These are phyloP conservation scores for Delichon dasypus DNA, from an alignment of 2,797 vertebrate genomes.

Conservation along the genomic window DNA sequence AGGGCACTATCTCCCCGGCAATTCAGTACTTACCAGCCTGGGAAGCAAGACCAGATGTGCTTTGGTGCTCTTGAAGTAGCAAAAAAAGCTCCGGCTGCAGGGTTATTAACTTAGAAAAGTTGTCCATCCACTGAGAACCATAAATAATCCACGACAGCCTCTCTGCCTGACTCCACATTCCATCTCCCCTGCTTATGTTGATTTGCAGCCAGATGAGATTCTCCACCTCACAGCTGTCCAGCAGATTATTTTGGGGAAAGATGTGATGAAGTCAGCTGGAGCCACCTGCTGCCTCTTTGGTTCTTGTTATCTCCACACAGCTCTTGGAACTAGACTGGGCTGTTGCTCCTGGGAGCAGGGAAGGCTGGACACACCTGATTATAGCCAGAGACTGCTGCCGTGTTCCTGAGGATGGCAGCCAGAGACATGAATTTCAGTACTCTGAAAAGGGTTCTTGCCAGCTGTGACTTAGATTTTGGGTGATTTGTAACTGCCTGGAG, in stretches of 20 bases:
- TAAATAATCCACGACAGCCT: constrained; percentile 29
- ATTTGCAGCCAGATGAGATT: constrained; percentile 17
- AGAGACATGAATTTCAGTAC: background rate
- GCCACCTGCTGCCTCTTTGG: constrained; percentile 43
- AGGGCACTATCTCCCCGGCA: constrained; percentile 24
- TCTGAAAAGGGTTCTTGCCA: background rate
- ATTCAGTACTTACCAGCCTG: constrained; percentile 9
- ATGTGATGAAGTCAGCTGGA: constrained; percentile 33
- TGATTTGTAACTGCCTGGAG: background rate
- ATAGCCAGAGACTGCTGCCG: background rate
- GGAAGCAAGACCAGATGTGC: constrained; percentile 42
- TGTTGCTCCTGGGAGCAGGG: background rate
- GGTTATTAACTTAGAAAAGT: constrained; percentile 29
- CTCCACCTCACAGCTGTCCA: constrained; percentile 12
- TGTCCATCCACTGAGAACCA: constrained; percentile 39
- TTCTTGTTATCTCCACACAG: background rate
- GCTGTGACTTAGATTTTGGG: background rate
- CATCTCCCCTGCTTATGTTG: background rate
- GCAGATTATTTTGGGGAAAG: constrained; percentile 20
- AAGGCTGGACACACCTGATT: background rate
- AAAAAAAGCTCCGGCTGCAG: background rate
- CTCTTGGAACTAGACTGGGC: background rate
- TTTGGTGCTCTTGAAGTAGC: constrained; percentile 20
- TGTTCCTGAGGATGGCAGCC: background rate
- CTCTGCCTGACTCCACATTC: background rate